phyloP scores from a whole-genome alignment of 1,140 invertebrate species.

The Leptoteleia sp. region DNA sequence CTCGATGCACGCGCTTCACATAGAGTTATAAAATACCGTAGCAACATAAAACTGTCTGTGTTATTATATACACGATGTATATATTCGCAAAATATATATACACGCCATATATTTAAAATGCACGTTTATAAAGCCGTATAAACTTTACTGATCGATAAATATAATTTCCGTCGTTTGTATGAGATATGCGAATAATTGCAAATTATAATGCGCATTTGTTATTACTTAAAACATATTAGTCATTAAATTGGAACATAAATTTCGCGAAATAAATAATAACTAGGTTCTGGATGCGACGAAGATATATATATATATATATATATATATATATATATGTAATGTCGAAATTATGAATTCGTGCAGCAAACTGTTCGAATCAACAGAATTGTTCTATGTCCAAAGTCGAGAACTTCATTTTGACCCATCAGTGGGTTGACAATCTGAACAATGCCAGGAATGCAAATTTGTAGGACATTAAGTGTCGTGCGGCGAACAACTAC shows the following conservation, averaged over 20 bases:
- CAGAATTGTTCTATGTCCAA: conserved; percentile 14
- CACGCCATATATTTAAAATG: background rate
- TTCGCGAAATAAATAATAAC: background rate
- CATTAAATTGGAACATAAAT: background rate
- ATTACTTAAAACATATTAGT: background rate
- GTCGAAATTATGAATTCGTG: conserved; percentile 7
- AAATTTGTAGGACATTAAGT: conserved; percentile 30
- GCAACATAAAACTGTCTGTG: conserved; percentile 7
- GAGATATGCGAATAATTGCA: background rate
- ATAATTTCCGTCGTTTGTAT: background rate
- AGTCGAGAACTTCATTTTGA: conserved; percentile 11
- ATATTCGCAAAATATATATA: background rate
- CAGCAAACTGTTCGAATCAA: conserved; percentile 13
- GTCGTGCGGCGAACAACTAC: conserved; percentile 3
- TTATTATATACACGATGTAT: no score
- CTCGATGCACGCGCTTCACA: conserved; percentile 1
- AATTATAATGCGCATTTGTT: background rate
- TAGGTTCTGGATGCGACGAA: background rate
- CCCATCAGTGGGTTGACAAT: conserved; percentile 29
- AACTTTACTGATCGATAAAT: conserved; percentile 2
- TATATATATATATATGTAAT: background rate
- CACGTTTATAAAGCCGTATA: background rate
- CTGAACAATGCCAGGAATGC: conserved; percentile 25
- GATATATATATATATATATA: background rate
- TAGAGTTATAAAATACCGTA: background rate